These are phyloP conservation scores for Pangasianodon hypophthalmus DNA, from an alignment of 2,113 vertebrate genomes.

Conservation along the genomic window DNA sequence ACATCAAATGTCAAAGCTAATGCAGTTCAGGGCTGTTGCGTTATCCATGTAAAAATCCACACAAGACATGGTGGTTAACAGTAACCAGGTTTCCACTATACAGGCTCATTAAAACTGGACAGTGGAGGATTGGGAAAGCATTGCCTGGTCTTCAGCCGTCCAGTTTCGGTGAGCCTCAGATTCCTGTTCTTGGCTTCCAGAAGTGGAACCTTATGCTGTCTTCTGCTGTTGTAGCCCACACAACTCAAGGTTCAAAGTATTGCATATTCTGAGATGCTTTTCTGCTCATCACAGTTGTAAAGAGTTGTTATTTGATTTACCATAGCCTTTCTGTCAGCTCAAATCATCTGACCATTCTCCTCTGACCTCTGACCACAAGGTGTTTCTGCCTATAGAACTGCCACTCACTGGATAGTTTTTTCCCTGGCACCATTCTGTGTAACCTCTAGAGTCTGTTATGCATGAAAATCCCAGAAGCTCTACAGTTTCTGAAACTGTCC, in stretches of 20 bases:
- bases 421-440: not conserved
- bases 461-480: not conserved
- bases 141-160: not conserved
- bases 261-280: not conserved
- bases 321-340: not conserved
- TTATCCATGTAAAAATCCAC: not conserved
- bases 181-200: not conserved
- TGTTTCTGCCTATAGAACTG: not conserved
- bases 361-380: not conserved
- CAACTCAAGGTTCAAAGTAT: not conserved
- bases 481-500: not conserved
- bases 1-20: conserved; percentile 27
- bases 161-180: not conserved
- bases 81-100: not conserved
- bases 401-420: not conserved
- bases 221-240: not conserved
- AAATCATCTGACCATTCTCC: not conserved
- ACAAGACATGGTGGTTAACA: not conserved
- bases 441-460: not conserved
- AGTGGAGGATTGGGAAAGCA: not conserved
- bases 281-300: not conserved
- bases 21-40: conserved; percentile 14
- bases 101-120: not conserved
- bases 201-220: not conserved
- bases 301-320: not conserved